These are phyloP conservation scores for Onychomys torridus DNA, from an alignment of 2,797 vertebrate genomes.

Conservation along the genomic window DNA sequence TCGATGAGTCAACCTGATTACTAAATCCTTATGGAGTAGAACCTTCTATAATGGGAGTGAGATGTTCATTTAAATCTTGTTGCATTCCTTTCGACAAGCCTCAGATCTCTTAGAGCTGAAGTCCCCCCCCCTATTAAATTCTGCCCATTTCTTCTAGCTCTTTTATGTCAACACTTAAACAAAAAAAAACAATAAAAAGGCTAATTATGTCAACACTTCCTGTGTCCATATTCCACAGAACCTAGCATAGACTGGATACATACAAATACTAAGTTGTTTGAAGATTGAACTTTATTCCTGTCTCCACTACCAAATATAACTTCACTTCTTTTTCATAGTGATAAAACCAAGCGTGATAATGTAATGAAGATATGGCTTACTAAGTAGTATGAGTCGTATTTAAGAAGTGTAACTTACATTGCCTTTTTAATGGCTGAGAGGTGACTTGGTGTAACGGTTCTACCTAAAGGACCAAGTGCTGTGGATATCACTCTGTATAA, in stretches of 20 bases:
- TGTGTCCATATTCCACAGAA: not conserved
- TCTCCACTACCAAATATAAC: not conserved
- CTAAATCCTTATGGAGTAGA: not conserved
- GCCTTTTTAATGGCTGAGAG: not conserved
- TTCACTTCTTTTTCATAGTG: not conserved
- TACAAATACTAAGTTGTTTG: not conserved
- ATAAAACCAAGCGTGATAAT: not conserved
- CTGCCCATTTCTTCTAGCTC: not conserved
- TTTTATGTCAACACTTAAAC: not conserved
- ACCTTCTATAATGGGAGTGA: not conserved
- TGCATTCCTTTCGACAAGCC: constrained; percentile 14
- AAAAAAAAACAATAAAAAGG: too few relatives aligned
- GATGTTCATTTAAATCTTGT: not conserved
- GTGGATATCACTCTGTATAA: too few relatives aligned
- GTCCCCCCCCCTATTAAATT: not conserved
- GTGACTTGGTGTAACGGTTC: not conserved
- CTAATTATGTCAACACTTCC: not conserved
- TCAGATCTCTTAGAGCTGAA: not conserved
- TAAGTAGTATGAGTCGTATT: not conserved
- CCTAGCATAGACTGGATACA: not conserved
- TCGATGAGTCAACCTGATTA: not conserved
- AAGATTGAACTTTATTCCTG: not conserved
- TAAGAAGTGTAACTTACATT: not conserved
- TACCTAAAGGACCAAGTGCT: not conserved
- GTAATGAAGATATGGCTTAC: not conserved